Base-by-base conservation (phyloP, 2,888 invertebrate species). In the Griposia aprilina region DNA sequence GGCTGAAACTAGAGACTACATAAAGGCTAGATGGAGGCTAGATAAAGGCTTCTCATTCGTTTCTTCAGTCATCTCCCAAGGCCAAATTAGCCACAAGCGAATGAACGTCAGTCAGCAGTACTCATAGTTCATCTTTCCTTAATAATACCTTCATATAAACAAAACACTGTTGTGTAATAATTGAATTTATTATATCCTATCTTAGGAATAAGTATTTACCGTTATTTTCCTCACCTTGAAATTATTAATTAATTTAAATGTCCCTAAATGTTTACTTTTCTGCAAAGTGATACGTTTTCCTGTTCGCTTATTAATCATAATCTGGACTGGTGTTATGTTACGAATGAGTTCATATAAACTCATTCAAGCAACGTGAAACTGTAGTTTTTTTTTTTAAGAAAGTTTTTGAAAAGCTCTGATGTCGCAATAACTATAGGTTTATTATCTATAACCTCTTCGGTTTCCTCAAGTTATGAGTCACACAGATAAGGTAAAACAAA, bases 241-340 rank as follows among this genome's bases (percentile, higher is more conserved):
- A 68, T 8, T 3, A 74, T 59, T 20, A 20, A 30, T n/a, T 67
- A 26, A 57, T 23, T 26, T 26, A 23, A 76, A 78, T 26, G 3
- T 10, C 17, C 50, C 23, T 23, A n/a, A 30, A 6, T 59, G 23
- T 79, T n/a, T 17, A 48, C 10, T 52, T 62, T 76, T 48, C 45
- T n/a, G n/a, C 10, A n/a, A 62, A 76, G 17, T 45, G 52, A 72
- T 23, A 7, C 11, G 23, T 60, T 76, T 59, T 79, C 50, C 79
- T 68, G 79, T 67, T 68, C 15, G 48, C 17, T 57, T 78, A 55
- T 26, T 36, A 48, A 41, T 13, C 57, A 66, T 26, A 77, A 26
- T 48, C 55, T 8, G 26, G 26, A 7, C 11, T 8, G 59, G 59
- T 26, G 26, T 60, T 26, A 55, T 55, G 8, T 60, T 60, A 26